These are phyloP conservation scores for Hydraecia micacea DNA, from an alignment of 2,888 invertebrate species.

Conservation along the genomic window DNA sequence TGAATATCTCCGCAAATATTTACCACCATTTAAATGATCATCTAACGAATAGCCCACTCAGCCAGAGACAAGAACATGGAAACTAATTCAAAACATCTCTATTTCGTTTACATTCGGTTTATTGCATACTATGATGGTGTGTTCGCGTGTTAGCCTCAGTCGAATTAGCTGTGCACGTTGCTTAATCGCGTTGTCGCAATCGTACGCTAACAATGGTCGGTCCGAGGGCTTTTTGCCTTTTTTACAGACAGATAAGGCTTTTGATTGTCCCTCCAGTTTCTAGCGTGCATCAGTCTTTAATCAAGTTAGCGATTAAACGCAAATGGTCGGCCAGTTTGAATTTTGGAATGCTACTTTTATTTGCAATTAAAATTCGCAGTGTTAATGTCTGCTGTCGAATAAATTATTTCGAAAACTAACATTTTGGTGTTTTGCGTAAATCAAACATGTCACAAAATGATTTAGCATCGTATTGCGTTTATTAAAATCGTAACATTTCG, in stretches of 20 bases:
- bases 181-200: slow-evolving; percentile 82
- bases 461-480: slow-evolving; percentile 32
- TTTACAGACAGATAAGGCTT: slow-evolving; percentile 77
- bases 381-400: slow-evolving; percentile 47
- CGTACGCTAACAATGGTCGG: slow-evolving; percentile 80
- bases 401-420: slow-evolving; percentile 58
- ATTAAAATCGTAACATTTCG: slow-evolving; percentile 30
- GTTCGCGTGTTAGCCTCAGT: slow-evolving; percentile 80
- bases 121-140: slow-evolving; percentile 76
- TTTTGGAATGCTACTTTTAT: slow-evolving; percentile 44
- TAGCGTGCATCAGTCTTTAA: slow-evolving; percentile 78
- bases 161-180: slow-evolving; percentile 81
- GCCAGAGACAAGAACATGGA: slow-evolving; percentile 44
- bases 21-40: slow-evolving; percentile 43
- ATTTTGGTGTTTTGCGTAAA: slow-evolving; percentile 47
- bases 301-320: slow-evolving; percentile 67
- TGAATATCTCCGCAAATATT: slow-evolving; percentile 45
- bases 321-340: slow-evolving; percentile 49
- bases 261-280: slow-evolving; percentile 76
- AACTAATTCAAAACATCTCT: slow-evolving; percentile 73
- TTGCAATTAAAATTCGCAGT: slow-evolving; percentile 50
- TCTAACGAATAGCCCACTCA: slow-evolving; percentile 35
- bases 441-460: slow-evolving; percentile 54
- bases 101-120: slow-evolving; percentile 74
- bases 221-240: slow-evolving; percentile 75